These are phyloP conservation scores for Eurois occulta DNA, from an alignment of 2,888 invertebrate species.

Conservation along the genomic window DNA sequence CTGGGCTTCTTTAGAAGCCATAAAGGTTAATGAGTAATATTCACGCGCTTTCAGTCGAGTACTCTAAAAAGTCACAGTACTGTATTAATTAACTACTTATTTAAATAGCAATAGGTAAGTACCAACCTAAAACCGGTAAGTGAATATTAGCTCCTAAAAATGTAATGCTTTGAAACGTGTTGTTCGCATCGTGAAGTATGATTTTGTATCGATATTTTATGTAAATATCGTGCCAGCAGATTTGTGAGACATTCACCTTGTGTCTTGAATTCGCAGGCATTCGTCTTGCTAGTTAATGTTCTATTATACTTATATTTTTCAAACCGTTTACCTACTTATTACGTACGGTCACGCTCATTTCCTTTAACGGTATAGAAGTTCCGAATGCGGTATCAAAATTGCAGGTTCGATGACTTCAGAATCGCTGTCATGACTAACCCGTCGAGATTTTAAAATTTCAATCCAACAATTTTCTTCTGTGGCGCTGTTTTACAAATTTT, in stretches of 20 bases:
- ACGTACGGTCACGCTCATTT: conserved; percentile 45
- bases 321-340: conserved; percentile 27
- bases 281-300: conserved; percentile 10
- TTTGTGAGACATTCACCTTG: conserved; percentile 50
- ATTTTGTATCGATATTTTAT: conserved; percentile 38
- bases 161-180: conserved; percentile 17
- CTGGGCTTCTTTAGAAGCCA: neutral
- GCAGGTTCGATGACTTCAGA: conserved; percentile 39
- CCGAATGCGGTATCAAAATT: conserved; percentile 7
- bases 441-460: neutral
- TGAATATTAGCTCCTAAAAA: conserved; percentile 12
- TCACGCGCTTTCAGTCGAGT: conserved; percentile 15
- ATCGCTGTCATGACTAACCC: neutral
- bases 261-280: conserved; percentile 19
- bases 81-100: conserved; percentile 15
- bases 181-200: conserved; percentile 12
- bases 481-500: neutral
- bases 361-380: conserved; percentile 33
- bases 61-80: neutral
- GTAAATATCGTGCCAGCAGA: conserved; percentile 8
- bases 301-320: conserved; percentile 29
- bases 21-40: conserved; percentile 30
- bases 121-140: neutral
- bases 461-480: neutral
- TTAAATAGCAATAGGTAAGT: neutral